Percentiles rank a stretch among this genome's conserved stretches.
Conservation (phyloP, 2,888 invertebrate species). For the Hofmannophila pseudospretella region DNA sequence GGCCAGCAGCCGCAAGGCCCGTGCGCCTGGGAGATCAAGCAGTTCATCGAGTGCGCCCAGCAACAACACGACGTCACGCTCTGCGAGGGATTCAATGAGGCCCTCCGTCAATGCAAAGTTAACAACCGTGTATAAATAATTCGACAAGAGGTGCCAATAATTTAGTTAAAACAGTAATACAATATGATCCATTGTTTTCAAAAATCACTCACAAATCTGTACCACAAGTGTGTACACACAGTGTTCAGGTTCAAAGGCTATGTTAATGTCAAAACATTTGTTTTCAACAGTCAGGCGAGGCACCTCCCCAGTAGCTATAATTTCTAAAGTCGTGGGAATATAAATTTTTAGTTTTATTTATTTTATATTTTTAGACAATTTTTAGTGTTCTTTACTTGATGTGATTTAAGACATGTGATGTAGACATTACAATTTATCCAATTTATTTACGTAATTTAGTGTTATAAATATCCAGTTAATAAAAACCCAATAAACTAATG, state of each 20-base stretch:
- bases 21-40: slow-evolving; percentile 96
- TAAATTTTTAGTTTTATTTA: slow-evolving; percentile 18
- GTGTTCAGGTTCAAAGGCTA: slow-evolving; percentile 29
- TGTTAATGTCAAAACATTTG: slow-evolving; percentile 31
- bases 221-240: slow-evolving; percentile 24
- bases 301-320: slow-evolving; percentile 51
- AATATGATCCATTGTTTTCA: slow-evolving; percentile 28
- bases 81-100: slow-evolving; percentile 98
- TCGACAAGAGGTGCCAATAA: slow-evolving; percentile 26
- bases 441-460: slow-evolving; percentile 44
- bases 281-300: slow-evolving; percentile 24
- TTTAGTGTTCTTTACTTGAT: slow-evolving; percentile 32
- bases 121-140: slow-evolving; percentile 81
- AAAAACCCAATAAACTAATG: slow-evolving; percentile 19
- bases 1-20: slow-evolving; percentile 82
- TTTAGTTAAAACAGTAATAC: too few relatives aligned
- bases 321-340: slow-evolving; percentile 28
- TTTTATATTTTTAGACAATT: slow-evolving; percentile 29
- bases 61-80: slow-evolving; percentile 92
- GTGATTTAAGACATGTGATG: slow-evolving; percentile 37
- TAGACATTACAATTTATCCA: slow-evolving; percentile 34
- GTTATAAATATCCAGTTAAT: slow-evolving; percentile 33
- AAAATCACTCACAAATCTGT: slow-evolving; percentile 27
- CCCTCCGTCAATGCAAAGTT: slow-evolving; percentile 95
- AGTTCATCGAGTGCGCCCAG: slow-evolving; percentile 97